Evolutionary conservation across 2,113 vertebrate genomes (phyloP).

Genomic region (Hydrochoerus hydrochaeris): DNA sequence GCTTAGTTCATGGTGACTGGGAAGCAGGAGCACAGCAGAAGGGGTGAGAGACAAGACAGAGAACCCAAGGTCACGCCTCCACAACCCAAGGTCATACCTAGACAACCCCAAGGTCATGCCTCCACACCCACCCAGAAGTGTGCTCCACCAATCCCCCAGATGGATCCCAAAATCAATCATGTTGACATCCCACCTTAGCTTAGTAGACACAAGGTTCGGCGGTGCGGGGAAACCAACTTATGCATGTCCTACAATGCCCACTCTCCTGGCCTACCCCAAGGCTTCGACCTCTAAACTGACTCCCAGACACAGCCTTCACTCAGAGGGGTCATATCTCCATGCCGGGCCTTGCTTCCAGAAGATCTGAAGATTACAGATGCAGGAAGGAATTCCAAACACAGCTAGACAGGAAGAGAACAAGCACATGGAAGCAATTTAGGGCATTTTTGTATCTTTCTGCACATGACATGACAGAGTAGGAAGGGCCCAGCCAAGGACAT

Average conservation of each 20-base stretch:
- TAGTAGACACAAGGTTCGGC: background rate
- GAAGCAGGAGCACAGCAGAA: background rate
- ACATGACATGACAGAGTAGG: background rate
- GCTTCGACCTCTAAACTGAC: background rate
- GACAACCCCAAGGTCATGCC: too few species aligned
- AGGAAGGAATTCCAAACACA: background rate
- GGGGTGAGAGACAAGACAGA: background rate
- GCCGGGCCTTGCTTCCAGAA: background rate
- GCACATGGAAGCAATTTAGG: too few species aligned
- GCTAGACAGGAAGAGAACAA: background rate
- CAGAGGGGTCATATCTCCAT: fast-evolving
- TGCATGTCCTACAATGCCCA: fast-evolving
- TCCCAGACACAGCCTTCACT: background rate
- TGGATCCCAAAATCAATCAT: background rate
- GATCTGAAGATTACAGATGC: fast-evolving
- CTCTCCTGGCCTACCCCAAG: background rate
- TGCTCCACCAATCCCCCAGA: too few species aligned
- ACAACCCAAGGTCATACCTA: background rate
- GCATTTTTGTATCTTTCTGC: background rate
- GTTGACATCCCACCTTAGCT: background rate
- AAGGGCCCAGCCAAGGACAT: fast-evolving
- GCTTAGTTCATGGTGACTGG: background rate
- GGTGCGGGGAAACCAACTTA: background rate
- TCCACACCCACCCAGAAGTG: background rate
- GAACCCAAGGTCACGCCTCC: background rate